Evolutionary conservation across 2,797 vertebrate species (phyloP).

Genomic region (Danio kyathit): DNA sequence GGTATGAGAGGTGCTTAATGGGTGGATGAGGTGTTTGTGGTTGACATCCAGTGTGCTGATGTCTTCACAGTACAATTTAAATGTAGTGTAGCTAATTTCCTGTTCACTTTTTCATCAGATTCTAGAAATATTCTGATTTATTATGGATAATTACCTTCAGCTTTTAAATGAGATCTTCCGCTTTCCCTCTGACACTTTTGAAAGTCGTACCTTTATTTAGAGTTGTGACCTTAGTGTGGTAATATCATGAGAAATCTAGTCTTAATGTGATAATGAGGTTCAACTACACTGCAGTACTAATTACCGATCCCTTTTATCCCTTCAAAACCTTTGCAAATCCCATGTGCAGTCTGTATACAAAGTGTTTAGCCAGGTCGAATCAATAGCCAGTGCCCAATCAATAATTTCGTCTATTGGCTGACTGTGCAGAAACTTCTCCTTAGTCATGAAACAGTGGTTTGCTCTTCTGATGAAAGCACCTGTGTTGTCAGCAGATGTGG

Average conservation of each 20-base stretch:
- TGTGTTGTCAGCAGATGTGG: constrained; percentile 37
- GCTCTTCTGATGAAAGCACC: constrained; percentile 30
- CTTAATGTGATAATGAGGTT: constrained; percentile 18
- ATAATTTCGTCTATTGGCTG: background rate
- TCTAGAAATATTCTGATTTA: constrained; percentile 8
- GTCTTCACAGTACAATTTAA: constrained; percentile 8
- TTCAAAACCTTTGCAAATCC: background rate
- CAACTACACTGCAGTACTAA: background rate
- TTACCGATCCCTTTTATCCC: background rate
- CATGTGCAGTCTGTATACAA: background rate
- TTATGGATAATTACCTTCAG: background rate
- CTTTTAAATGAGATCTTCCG: background rate
- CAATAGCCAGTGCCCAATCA: constrained; percentile 8
- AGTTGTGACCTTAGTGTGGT: constrained; percentile 17
- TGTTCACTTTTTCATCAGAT: constrained; percentile 30
- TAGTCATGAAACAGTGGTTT: constrained; percentile 12
- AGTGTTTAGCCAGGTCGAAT: background rate
- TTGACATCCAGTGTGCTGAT: constrained; percentile 48
- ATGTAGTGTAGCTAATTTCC: constrained; percentile 44
- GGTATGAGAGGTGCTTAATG: constrained; percentile 8
- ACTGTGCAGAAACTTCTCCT: constrained; percentile 1
- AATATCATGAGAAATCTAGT: background rate
- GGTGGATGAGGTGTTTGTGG: constrained; percentile 51
- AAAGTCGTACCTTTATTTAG: constrained; percentile 11
- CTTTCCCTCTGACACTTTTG: background rate